These are phyloP conservation scores for Lagopus leucura DNA, from an alignment of 2,113 vertebrate species.

Conservation along the genomic window DNA sequence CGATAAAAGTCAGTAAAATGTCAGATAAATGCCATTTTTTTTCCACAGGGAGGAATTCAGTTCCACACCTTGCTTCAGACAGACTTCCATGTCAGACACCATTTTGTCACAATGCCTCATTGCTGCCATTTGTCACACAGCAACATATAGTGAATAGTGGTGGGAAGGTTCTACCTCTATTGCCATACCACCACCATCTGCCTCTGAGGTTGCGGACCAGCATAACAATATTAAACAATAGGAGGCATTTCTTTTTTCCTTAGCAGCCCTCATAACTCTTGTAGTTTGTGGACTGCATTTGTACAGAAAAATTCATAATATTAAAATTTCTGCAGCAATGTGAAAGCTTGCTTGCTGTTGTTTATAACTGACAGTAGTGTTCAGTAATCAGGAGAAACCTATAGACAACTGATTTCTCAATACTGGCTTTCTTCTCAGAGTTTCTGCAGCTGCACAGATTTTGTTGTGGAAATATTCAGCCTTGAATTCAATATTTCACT, in stretches of 20 bases:
- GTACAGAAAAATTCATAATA: not conserved
- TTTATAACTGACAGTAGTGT: not conserved
- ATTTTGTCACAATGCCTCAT: not conserved
- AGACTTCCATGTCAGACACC: not conserved
- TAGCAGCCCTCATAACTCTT: not conserved
- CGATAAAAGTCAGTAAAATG: not conserved
- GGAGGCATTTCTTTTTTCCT: not conserved
- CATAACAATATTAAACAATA: not conserved
- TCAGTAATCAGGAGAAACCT: not conserved
- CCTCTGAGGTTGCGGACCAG: not conserved
- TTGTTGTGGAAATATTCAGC: not conserved
- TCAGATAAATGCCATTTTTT: not conserved
- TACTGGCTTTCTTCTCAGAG: not conserved
- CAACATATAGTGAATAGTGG: not conserved
- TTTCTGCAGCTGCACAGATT: not conserved
- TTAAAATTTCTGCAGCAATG: not conserved
- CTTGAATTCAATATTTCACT: not conserved
- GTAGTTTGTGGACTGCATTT: not conserved
- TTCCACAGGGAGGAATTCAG: not conserved
- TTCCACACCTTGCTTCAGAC: not conserved
- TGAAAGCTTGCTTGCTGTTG: not conserved
- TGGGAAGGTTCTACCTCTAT: not conserved
- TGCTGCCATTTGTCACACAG: not conserved
- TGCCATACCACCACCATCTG: not conserved
- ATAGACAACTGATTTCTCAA: not conserved